Evolutionary conservation across 2,888 invertebrate species (phyloP).

Genomic region (Helleia helle): DNA sequence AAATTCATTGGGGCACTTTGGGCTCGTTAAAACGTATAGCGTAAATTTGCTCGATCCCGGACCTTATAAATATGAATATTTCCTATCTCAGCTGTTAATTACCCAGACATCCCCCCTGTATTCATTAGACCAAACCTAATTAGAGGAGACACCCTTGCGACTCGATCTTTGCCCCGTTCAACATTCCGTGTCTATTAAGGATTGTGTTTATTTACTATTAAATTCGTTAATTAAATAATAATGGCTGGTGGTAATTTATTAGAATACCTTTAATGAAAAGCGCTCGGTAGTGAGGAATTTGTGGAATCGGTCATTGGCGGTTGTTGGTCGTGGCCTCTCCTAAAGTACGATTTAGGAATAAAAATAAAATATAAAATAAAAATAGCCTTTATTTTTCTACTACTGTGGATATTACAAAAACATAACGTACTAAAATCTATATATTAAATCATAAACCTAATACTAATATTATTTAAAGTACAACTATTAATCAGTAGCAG

Average conservation of each 20-base stretch:
- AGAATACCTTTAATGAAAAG: not conserved
- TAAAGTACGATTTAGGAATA: no score
- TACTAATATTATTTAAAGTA: no score
- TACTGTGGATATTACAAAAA: no score
- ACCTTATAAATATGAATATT: conserved; percentile 68
- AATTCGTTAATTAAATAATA: conserved; percentile 6
- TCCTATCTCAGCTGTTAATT: conserved; percentile 64
- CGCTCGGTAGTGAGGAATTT: no score
- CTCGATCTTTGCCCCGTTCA: conserved; percentile 40
- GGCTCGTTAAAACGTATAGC: conserved; percentile 40
- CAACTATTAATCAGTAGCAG: no score
- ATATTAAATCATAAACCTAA: no score
- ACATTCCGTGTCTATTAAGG: conserved; percentile 13
- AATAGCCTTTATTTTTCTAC: no score
- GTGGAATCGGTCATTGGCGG: no score
- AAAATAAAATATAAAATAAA: no score
- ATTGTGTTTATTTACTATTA: conserved; percentile 9
- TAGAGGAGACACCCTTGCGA: conserved; percentile 47
- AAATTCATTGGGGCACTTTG: conserved; percentile 44
- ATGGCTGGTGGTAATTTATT: not conserved
- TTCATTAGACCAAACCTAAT: conserved; percentile 62
- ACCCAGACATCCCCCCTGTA: conserved; percentile 56
- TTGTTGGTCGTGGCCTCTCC: no score
- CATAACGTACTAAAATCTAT: no score
- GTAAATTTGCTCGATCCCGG: conserved; percentile 40